Percentiles rank a stretch among this genome's conserved stretches.
phyloP scores from a whole-genome alignment of 2,113 vertebrate species.

The Butastur rufipennis region DNA sequence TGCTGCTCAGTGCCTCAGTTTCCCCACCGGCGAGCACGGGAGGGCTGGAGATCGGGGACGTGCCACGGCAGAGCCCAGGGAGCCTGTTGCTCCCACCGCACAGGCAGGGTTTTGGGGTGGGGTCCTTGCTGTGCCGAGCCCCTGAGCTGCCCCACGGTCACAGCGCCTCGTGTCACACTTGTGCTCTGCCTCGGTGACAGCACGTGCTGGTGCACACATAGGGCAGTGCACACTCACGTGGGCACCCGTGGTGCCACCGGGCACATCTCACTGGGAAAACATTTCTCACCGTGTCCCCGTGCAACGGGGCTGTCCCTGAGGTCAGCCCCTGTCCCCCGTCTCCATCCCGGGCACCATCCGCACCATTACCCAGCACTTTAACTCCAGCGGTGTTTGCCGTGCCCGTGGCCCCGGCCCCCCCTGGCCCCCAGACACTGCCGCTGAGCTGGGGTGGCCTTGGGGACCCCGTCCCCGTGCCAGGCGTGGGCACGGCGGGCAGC shows the following conservation, averaged over 20 bases:
- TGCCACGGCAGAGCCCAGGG: not conserved
- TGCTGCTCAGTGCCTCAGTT: not conserved
- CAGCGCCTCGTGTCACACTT: not conserved
- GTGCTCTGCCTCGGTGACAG: not conserved
- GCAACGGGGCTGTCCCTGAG: not conserved
- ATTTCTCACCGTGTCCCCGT: not conserved
- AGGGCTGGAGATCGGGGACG: not conserved
- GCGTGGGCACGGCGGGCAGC: constrained; percentile 34
- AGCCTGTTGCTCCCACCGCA: not conserved
- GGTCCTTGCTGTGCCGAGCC: not conserved
- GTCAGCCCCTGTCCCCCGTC: not conserved
- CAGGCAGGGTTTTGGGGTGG: not conserved
- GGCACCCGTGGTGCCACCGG: not conserved
- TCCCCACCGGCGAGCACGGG: not conserved
- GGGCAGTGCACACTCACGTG: not conserved
- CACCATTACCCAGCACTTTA: constrained; percentile 59
- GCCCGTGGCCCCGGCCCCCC: not conserved
- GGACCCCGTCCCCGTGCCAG: constrained; percentile 28
- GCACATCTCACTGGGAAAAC: not conserved
- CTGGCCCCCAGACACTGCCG: not conserved
- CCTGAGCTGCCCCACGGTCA: not conserved
- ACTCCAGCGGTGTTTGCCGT: constrained; percentile 44
- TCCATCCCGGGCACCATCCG: not conserved
- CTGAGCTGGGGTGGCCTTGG: constrained; percentile 1
- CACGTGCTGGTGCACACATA: not conserved